Conservation (phyloP, 64 coral and sea anemone species). For the Montipora capricornis region DNA sequence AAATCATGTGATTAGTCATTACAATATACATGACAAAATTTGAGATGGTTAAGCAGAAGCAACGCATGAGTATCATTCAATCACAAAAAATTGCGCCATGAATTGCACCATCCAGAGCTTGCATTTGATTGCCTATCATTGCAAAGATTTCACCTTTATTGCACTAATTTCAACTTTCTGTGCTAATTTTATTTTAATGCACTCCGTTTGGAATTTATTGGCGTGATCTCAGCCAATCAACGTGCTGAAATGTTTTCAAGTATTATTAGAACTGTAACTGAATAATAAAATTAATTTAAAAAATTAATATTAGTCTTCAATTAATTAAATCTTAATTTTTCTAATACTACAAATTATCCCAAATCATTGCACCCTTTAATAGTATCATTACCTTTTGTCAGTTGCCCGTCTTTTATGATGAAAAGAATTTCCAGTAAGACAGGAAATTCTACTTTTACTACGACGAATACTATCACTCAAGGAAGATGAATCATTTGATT, state of each 20-base stretch:
- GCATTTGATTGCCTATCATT: too few relatives aligned
- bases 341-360: background rate
- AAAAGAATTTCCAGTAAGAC: slow-evolving; percentile 72
- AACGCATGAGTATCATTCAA: too few relatives aligned
- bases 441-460: slow-evolving; percentile 51
- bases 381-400: slow-evolving; percentile 79
- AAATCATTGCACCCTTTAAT: background rate
- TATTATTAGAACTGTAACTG: background rate
- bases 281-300: background rate
- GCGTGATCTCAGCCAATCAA: background rate
- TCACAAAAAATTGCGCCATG: too few relatives aligned
- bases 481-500: slow-evolving; percentile 59
- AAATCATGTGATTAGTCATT: too few relatives aligned
- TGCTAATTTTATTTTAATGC: too few relatives aligned
- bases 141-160: too few relatives aligned
- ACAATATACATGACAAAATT: too few relatives aligned
- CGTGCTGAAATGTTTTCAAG: too few relatives aligned
- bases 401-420: slow-evolving; percentile 64
- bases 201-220: too few relatives aligned
- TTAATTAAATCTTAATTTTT: slow-evolving; percentile 43
- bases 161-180: too few relatives aligned
- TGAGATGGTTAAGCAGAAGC: too few relatives aligned
- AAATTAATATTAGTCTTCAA: background rate
- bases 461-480: slow-evolving; percentile 26
- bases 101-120: too few relatives aligned